A percentile compares a stretch with the other conserved stretches of the same genome.
phyloP scores from a whole-genome alignment of 1,140 invertebrate species.

The Frieseomelitta varia region DNA sequence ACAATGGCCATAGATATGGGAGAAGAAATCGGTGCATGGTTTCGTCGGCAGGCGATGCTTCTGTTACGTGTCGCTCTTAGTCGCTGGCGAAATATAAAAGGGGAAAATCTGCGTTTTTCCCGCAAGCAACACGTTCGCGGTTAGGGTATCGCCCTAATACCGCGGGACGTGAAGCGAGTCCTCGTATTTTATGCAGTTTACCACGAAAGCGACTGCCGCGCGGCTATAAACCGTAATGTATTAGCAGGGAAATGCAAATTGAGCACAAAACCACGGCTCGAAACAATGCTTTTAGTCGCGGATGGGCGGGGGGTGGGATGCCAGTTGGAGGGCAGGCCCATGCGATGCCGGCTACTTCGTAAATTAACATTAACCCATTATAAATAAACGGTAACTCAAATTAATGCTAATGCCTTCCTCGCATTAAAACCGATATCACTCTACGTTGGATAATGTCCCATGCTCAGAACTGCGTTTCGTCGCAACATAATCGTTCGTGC shows the following conservation, averaged over 20 bases:
- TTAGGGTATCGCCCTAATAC: conserved; percentile 51
- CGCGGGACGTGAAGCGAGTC: conserved; percentile 61
- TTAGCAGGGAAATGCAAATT: conserved; percentile 77
- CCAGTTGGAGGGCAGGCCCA: conserved; percentile 37
- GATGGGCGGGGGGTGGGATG: conserved; percentile 37
- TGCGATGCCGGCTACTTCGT: conserved; percentile 68
- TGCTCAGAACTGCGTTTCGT: conserved; percentile 27
- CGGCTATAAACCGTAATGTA: conserved; percentile 75
- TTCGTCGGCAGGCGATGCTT: not conserved
- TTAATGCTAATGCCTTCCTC: conserved; percentile 73
- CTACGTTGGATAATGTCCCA: conserved; percentile 33
- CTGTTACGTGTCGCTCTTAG: not conserved
- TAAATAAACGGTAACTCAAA: conserved; percentile 77
- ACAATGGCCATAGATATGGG: not conserved
- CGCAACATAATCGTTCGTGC: conserved; percentile 22
- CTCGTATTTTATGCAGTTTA: conserved; percentile 74
- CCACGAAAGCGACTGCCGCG: conserved; percentile 67
- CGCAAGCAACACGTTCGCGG: conserved; percentile 60
- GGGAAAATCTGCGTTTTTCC: conserved; percentile 62
- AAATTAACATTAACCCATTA: conserved; percentile 77
- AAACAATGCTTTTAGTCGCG: conserved; percentile 76
- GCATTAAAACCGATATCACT: conserved; percentile 70
- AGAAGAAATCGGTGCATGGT: not conserved
- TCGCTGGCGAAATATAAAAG: conserved; percentile 23
- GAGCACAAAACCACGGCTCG: conserved; percentile 75